Evolutionary conservation across 2,888 invertebrate genomes (phyloP).

Genomic region (Lepidochrysops patricia): DNA sequence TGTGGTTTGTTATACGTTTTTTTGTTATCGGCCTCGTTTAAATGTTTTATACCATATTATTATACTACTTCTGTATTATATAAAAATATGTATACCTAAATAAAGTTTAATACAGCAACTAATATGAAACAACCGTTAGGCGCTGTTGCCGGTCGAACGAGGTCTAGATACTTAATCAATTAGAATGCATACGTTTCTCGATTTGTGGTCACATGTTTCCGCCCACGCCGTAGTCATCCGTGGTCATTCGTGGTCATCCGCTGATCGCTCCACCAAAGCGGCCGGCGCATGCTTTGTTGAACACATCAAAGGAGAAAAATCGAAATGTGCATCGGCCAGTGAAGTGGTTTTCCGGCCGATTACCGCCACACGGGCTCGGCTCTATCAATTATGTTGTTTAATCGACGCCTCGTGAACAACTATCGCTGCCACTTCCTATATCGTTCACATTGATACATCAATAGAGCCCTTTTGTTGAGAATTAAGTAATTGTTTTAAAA

Average conservation of each 20-base stretch:
- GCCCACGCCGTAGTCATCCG: too few relatives aligned
- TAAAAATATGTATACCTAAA: background rate
- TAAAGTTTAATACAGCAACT: background rate
- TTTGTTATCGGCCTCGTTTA: too few relatives aligned
- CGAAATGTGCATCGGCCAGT: slow-evolving; percentile 67
- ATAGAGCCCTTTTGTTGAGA: too few relatives aligned
- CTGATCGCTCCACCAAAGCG: slow-evolving; percentile 34
- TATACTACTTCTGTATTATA: background rate
- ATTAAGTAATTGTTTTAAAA: too few relatives aligned
- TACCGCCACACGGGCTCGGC: slow-evolving; percentile 46
- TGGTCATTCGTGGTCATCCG: slow-evolving; percentile 23
- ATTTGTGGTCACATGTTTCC: slow-evolving; percentile 20
- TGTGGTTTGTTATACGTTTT: too few relatives aligned
- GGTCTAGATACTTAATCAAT: slow-evolving; percentile 1
- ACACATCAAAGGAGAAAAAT: slow-evolving; percentile 75
- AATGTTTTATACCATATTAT: background rate
- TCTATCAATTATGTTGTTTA: slow-evolving; percentile 56
- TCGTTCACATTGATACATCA: background rate
- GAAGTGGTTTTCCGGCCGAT: slow-evolving; percentile 68
- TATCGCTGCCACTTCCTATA: background rate
- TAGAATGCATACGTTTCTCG: slow-evolving; percentile 9
- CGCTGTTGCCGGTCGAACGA: background rate
- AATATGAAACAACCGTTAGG: background rate
- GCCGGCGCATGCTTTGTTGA: slow-evolving; percentile 67
- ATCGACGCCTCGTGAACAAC: slow-evolving; percentile 16